phyloP scores from a whole-genome alignment of 2,888 invertebrate species.

The Automeris io region DNA sequence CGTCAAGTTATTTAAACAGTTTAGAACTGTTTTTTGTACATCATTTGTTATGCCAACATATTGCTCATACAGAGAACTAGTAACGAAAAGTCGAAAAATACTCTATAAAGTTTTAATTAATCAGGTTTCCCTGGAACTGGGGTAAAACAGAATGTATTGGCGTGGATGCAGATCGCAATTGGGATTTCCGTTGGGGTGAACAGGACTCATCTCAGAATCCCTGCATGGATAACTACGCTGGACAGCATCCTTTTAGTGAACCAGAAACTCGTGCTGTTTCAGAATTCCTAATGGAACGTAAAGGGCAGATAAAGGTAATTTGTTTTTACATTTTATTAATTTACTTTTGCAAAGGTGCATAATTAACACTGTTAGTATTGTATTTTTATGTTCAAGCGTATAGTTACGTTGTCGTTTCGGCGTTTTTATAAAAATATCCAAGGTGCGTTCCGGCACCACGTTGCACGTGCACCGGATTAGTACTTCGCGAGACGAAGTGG shows the following conservation, averaged over 20 bases:
- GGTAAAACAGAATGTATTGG: constrained; percentile 81
- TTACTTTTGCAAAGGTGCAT: too few relatives aligned
- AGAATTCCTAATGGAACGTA: constrained; percentile 75
- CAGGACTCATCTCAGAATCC: constrained; percentile 82
- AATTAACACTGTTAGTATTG: too few relatives aligned
- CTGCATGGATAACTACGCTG: constrained; percentile 86
- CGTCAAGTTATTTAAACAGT: too few relatives aligned
- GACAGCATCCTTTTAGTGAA: constrained; percentile 85
- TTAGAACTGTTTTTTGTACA: too few relatives aligned
- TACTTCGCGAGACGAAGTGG: too few relatives aligned
- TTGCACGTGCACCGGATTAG: too few relatives aligned
- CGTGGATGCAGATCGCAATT: constrained; percentile 87
- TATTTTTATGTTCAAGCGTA: too few relatives aligned
- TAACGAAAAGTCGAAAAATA: background rate
- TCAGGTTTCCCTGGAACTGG: constrained; percentile 77
- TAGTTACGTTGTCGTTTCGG: too few relatives aligned
- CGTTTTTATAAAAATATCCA: too few relatives aligned
- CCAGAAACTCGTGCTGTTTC: constrained; percentile 84
- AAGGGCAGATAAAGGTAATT: constrained; percentile 78
- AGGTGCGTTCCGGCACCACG: too few relatives aligned
- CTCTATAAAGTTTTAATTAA: background rate
- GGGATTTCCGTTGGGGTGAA: constrained; percentile 84
- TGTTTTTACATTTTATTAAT: background rate
- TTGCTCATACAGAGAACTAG: background rate
- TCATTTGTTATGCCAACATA: too few relatives aligned